phyloP scores from a whole-genome alignment of 2,888 invertebrate genomes.

The Syrphus vitripennis region DNA sequence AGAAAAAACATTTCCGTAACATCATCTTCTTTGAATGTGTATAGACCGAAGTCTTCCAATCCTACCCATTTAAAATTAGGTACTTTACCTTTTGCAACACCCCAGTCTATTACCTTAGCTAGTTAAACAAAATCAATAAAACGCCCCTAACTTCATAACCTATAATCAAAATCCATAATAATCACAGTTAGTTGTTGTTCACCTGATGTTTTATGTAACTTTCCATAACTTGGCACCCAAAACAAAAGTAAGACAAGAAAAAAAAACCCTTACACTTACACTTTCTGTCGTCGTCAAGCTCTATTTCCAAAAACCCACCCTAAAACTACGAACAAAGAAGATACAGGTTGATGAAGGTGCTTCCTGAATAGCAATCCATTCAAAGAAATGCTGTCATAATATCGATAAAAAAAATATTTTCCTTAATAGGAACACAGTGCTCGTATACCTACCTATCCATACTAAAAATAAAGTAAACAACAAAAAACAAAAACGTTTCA shows the following conservation, averaged over 20 bases:
- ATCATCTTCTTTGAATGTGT: too few species aligned
- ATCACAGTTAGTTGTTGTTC: slow-evolving; percentile 8
- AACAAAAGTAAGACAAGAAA: not conserved
- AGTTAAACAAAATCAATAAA: slow-evolving; percentile 25
- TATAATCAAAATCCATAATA: not conserved
- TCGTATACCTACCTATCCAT: not conserved
- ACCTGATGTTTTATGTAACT: not conserved
- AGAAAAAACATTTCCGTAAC: too few species aligned
- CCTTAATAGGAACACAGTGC: too few species aligned
- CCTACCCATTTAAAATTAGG: too few species aligned
- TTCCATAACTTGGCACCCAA: slow-evolving; percentile 18
- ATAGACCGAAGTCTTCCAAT: too few species aligned
- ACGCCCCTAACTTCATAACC: not conserved
- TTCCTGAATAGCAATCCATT: not conserved
- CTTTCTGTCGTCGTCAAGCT: not conserved
- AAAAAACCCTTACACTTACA: not conserved
- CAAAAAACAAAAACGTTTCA: not conserved
- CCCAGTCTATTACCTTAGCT: not conserved
- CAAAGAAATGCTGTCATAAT: slow-evolving; percentile 16
- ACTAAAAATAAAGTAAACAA: slow-evolving; percentile 3
- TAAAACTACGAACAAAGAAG: not conserved
- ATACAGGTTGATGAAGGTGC: not conserved
- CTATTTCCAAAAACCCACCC: not conserved
- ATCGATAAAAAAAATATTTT: not conserved
- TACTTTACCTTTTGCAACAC: not conserved